These are phyloP conservation scores for Centrocercus urophasianus DNA, from an alignment of 2,113 vertebrate species.

Conservation along the genomic window DNA sequence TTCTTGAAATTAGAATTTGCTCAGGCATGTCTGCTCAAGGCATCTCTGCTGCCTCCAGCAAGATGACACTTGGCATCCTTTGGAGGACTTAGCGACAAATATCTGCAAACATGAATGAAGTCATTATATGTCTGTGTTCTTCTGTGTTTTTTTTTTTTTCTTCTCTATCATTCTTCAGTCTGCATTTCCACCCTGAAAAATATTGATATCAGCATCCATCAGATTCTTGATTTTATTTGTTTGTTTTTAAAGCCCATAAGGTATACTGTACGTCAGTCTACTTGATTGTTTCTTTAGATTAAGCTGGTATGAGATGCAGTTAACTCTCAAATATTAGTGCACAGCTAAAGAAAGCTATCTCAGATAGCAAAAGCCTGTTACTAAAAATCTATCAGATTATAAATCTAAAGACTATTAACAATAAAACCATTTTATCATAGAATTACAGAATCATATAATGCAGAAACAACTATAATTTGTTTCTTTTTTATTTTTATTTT, in stretches of 20 bases:
- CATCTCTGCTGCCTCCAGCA: not conserved
- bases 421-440: not conserved
- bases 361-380: not conserved
- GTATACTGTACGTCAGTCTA: not conserved
- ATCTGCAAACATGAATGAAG: not conserved
- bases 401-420: not conserved
- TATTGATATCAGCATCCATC: not conserved
- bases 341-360: not conserved
- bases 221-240: not conserved
- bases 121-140: not conserved
- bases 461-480: not conserved
- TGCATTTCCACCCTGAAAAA: not conserved
- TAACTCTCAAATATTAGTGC: not conserved
- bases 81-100: not conserved
- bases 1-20: not conserved
- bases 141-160: not conserved
- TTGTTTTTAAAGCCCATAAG: not conserved
- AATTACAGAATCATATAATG: not conserved
- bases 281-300: not conserved
- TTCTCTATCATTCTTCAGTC: not conserved
- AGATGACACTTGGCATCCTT: not conserved
- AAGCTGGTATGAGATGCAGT: not conserved
- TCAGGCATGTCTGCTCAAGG: not conserved
- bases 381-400: not conserved
- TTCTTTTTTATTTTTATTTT: no score